Evolutionary conservation across 2,113 vertebrate genomes (phyloP).

Genomic region (Mormoops blainvillei): DNA sequence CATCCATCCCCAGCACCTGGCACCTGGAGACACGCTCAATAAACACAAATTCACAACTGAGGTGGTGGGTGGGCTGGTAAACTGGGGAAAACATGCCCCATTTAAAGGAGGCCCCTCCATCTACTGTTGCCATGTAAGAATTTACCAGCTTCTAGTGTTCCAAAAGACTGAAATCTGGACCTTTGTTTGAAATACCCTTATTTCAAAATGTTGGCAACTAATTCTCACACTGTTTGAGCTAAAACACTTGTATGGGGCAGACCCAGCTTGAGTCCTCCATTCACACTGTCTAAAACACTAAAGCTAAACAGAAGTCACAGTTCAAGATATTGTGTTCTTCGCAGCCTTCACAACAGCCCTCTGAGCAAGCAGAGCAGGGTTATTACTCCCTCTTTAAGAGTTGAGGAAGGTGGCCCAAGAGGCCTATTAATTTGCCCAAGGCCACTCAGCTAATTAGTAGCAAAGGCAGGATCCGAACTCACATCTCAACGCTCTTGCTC

Average conservation of each 20-base stretch:
- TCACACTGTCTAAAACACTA: background rate
- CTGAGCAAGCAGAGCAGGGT: background rate
- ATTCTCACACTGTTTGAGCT: background rate
- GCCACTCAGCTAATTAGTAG: background rate
- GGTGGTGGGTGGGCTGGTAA: background rate
- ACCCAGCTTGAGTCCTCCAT: background rate
- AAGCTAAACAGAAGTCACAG: background rate
- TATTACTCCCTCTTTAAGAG: background rate
- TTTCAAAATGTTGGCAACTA: background rate
- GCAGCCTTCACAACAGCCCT: background rate
- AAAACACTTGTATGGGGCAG: background rate
- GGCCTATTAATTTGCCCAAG: background rate
- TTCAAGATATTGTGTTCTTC: background rate
- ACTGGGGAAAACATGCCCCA: background rate
- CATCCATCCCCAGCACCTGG: background rate
- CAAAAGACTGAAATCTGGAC: background rate
- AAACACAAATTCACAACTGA: background rate
- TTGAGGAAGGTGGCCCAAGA: background rate
- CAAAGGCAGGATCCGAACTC: background rate
- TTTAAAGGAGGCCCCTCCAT: background rate
- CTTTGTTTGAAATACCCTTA: background rate
- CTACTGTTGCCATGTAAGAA: background rate
- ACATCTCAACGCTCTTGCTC: background rate
- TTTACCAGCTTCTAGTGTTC: background rate
- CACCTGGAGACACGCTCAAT: no score